Base-by-base conservation (phyloP, 2,113 vertebrate genomes). In the Pteruthius melanotis region DNA sequence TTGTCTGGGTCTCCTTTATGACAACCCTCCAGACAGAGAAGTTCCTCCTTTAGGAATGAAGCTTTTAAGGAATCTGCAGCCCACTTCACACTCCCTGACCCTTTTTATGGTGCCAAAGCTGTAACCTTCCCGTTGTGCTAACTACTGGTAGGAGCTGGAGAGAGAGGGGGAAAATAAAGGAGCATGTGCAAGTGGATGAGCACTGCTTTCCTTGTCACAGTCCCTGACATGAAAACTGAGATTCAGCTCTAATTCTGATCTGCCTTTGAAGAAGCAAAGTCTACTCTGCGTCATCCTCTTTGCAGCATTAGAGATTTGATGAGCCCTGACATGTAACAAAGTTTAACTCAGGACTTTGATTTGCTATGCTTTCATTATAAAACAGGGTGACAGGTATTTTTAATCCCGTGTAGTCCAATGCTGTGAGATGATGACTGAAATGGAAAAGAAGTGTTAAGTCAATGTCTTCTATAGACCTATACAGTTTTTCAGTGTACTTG, bases 111-210 rank as follows among this genome's bases (percentile, higher is more conserved):
- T 75, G 47, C 74, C 92, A 72, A 94, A 57, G 61, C 65, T 94
- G 18, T 81, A 93, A 89, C 65, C 61, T 89, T 95, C 61, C 90
- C 77, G 52, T 87, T 93, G 52, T 93, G 59, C 76, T 79, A 76
- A 91, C 70, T 49, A 56, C 61, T 7, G 2, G 10, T 52, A 56
- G 75, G 49, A 89, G 39, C 30, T 87, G 60, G 64, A 82, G 52
- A 87, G 60, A 77, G 44, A 35, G 17, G 49, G 28, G n/a, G 52
- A 52, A 44, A 81, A 49, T 11, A 70, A 65, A 44, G 23, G 31
- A 61, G 19, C 22, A 27, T 0, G 7, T 74, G 64, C 80, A 91
- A 88, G 78, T 45, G 31, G 61, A 56, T 84, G 61, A 70, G 44
- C 30, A 9, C 28, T 54, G 50, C 52, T 66, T 88, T 83, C 63